A percentile compares a stretch with the other conserved stretches of the same genome.
phyloP scores from a whole-genome alignment of 2,888 invertebrate genomes.

The Leptinotarsa peninsularis region DNA sequence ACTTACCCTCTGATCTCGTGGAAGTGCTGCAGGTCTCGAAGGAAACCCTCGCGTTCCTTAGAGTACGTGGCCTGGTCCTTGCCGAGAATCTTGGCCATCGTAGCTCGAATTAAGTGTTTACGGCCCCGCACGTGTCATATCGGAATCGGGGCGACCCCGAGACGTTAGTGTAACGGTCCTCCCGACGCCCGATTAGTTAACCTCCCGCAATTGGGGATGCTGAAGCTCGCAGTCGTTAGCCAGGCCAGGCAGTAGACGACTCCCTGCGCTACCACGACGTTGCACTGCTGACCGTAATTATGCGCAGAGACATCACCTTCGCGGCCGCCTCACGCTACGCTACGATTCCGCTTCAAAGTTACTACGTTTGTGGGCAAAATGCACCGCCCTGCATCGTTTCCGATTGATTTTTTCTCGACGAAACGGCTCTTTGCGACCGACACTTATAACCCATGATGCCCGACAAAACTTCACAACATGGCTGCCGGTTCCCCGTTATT shows the following conservation, averaged over 20 bases:
- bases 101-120: conserved; percentile 59
- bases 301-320: conserved; percentile 67
- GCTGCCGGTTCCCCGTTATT: conserved; percentile 67
- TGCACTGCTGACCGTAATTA: conserved; percentile 64
- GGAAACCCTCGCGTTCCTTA: conserved; percentile 83
- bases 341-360: conserved; percentile 57
- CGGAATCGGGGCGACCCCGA: conserved; percentile 61
- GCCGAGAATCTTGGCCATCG: conserved; percentile 75
- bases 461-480: conserved; percentile 67
- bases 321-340: conserved; percentile 60
- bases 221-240: conserved; percentile 62
- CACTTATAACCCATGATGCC: conserved; percentile 67
- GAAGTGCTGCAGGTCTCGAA: conserved; percentile 88
- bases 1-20: conserved; percentile 93
- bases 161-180: conserved; percentile 52
- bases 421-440: conserved; percentile 49
- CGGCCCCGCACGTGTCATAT: conserved; percentile 65
- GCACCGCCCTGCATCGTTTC: conserved; percentile 49
- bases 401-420: conserved; percentile 48
- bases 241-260: conserved; percentile 58
- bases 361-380: conserved; percentile 52
- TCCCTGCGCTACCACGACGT: conserved; percentile 68
- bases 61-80: conserved; percentile 81
- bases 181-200: conserved; percentile 60
- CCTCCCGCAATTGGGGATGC: conserved; percentile 67